Conservation (phyloP, 2,113 vertebrate genomes). For the Rostratula benghalensis region DNA sequence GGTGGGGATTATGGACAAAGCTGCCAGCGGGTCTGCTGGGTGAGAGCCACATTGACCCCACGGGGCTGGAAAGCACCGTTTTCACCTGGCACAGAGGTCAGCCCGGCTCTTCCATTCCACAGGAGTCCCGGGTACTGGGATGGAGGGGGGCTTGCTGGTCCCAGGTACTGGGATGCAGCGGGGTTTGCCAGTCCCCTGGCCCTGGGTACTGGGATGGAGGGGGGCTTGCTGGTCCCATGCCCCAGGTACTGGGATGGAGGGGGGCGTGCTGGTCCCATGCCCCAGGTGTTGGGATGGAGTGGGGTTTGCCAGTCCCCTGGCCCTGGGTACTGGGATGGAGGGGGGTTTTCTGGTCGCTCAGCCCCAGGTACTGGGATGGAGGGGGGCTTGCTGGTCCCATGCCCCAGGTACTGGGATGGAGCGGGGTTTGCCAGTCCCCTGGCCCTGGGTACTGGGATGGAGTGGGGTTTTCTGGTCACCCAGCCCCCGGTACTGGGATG, state of each 20-base stretch:
- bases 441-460: background rate
- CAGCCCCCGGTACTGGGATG: background rate
- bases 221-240: background rate
- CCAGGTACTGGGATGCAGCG: background rate
- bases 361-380: background rate
- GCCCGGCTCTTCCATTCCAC: accelerated
- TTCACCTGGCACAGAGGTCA: accelerated
- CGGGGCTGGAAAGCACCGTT: accelerated
- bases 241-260: no score
- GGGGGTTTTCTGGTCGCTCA: background rate
- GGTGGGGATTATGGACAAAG: background rate
- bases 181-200: background rate
- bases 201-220: background rate
- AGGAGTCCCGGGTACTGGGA: background rate
- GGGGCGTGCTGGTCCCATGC: no score
- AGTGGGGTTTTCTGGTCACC: background rate
- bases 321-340: background rate
- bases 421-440: background rate
- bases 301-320: background rate
- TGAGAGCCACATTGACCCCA: accelerated
- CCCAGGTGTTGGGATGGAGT: no score
- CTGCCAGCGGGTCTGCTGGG: accelerated
- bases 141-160: background rate
- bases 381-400: background rate
- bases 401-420: background rate